Evolutionary conservation across 2,113 vertebrate species (phyloP).

Genomic region (Onychostruthus taczanowskii): DNA sequence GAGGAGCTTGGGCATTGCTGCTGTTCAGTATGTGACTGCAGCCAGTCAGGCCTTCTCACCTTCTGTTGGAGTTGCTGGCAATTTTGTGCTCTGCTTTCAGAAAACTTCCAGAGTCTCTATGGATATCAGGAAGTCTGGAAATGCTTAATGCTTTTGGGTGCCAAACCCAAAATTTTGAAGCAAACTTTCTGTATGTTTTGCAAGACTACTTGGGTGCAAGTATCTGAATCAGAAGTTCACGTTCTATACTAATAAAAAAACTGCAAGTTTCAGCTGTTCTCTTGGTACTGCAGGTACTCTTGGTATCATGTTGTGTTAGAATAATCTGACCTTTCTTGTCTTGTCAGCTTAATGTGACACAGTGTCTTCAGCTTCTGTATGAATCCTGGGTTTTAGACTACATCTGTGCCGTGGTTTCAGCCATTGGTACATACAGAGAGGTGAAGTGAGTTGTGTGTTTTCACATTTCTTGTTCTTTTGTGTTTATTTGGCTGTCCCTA

Average conservation of each 20-base stretch:
- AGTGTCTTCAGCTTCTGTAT: background rate
- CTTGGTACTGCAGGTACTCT: background rate
- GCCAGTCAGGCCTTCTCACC: background rate
- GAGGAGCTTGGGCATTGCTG: background rate
- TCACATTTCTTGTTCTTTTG: background rate
- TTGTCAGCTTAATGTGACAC: background rate
- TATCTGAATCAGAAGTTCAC: background rate
- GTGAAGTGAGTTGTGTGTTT: background rate
- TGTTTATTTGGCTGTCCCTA: background rate
- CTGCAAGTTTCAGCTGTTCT: background rate
- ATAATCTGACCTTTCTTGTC: background rate
- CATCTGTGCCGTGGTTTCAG: background rate
- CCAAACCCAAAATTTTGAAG: background rate
- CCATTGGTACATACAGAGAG: background rate
- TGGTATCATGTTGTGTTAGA: background rate
- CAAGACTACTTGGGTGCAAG: background rate
- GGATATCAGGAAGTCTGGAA: background rate
- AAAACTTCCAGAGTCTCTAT: background rate
- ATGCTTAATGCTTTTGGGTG: background rate
- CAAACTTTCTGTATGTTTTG: background rate
- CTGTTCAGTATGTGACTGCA: background rate
- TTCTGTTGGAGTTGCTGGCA: background rate
- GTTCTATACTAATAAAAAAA: background rate
- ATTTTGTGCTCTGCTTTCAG: background rate
- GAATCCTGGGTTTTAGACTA: background rate